These are phyloP conservation scores for Priocnemis perturbator DNA, from an alignment of 2,888 invertebrate species.

Conservation along the genomic window DNA sequence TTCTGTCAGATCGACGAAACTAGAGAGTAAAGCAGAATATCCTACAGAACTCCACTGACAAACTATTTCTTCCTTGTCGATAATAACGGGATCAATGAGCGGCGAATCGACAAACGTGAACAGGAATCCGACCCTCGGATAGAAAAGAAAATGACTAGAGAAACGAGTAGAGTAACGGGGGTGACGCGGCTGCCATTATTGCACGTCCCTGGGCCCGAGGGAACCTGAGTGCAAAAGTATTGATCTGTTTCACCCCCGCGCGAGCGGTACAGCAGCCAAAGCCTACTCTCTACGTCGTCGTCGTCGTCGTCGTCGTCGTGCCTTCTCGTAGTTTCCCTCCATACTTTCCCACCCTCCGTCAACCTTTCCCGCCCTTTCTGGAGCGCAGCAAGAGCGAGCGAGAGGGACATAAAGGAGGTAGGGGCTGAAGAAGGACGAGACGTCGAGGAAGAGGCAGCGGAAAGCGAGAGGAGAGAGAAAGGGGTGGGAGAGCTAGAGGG, in stretches of 20 bases:
- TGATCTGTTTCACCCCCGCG: conserved; percentile 62
- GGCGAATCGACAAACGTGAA: no score
- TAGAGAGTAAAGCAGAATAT: no score
- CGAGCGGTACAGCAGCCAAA: conserved; percentile 30
- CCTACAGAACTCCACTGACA: no score
- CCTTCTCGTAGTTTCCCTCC: conserved; percentile 49
- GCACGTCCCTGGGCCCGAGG: conserved; percentile 60
- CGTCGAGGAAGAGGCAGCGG: background rate
- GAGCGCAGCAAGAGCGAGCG: conserved; percentile 18
- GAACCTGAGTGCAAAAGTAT: conserved; percentile 69
- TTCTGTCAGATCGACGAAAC: no score
- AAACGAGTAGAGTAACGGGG: no score
- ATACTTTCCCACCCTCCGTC: conserved; percentile 38
- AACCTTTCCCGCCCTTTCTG: conserved; percentile 49
- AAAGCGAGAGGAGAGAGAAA: conserved; percentile 9
- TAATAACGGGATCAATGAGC: no score
- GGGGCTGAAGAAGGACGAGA: background rate
- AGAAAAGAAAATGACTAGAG: no score
- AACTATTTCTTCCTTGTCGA: no score
- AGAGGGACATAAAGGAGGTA: background rate
- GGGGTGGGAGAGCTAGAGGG: no score
- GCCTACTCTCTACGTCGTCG: conserved; percentile 34
- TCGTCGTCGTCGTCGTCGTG: conserved; percentile 44
- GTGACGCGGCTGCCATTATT: no score
- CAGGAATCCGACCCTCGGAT: no score